phyloP scores from a whole-genome alignment of 2,888 invertebrate species.

The Agrochola lychnidis region DNA sequence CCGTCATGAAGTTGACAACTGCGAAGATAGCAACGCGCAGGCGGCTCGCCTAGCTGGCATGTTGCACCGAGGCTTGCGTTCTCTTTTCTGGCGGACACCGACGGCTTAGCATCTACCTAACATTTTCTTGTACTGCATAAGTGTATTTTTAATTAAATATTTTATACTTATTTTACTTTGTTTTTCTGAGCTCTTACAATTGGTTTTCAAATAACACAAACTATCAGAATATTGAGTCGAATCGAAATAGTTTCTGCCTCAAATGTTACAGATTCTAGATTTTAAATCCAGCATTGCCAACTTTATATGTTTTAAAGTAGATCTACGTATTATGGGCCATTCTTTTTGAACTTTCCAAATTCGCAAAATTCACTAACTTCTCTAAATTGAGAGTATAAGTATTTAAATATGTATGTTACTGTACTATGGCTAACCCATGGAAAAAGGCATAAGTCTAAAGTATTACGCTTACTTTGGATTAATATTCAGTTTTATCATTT shows the following conservation, averaged over 20 bases:
- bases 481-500: not conserved
- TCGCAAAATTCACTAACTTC: not conserved
- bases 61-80: no score
- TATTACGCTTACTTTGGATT: not conserved
- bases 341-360: not conserved
- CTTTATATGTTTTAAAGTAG: not conserved
- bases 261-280: conserved; percentile 12
- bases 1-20: no score
- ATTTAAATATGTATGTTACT: not conserved
- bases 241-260: conserved; percentile 8
- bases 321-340: not conserved
- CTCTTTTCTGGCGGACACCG: no score
- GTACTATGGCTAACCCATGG: not conserved
- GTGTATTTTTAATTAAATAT: no score
- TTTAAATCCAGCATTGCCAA: not conserved
- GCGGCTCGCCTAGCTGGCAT: no score
- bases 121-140: no score
- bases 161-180: no score
- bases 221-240: not conserved
- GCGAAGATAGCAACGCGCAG: no score
- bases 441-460: not conserved
- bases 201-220: conserved; percentile 3
- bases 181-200: no score
- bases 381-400: not conserved
- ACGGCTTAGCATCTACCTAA: no score